phyloP scores from a whole-genome alignment of 2,888 invertebrate genomes.

The Hirtodrosophila trivittata region DNA sequence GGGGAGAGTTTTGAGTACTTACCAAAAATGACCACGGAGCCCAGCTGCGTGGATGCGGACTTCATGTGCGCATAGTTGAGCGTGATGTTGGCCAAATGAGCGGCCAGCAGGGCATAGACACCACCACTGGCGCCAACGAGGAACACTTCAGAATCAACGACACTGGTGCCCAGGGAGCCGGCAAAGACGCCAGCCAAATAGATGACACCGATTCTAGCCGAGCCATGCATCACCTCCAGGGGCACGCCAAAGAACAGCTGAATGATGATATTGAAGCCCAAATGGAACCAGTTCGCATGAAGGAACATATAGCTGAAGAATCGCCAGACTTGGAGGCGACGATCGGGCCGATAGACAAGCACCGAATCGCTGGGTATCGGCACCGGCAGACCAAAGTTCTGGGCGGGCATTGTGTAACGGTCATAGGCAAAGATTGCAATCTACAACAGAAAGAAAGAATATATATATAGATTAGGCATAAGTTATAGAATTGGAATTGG shows the following conservation, averaged over 20 bases:
- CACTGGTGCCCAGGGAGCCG: slow-evolving; percentile 92
- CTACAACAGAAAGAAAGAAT: slow-evolving; percentile 85
- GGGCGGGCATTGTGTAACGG: slow-evolving; percentile 86
- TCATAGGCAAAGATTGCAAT: slow-evolving; percentile 97
- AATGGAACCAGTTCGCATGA: slow-evolving; percentile 97
- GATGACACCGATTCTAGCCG: slow-evolving; percentile 92
- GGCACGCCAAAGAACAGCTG: slow-evolving; percentile 97
- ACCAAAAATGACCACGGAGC: slow-evolving; percentile 96
- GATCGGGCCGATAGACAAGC: slow-evolving; percentile 97
- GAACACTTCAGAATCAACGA: slow-evolving; percentile 96
- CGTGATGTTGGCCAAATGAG: slow-evolving; percentile 97
- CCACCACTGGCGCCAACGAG: slow-evolving; percentile 98
- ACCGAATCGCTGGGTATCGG: slow-evolving; percentile 96
- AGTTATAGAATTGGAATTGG: slow-evolving; percentile 2
- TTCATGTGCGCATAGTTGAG: slow-evolving; percentile 98
- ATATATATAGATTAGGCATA: background rate
- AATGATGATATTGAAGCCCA: slow-evolving; percentile 96
- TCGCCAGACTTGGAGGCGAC: slow-evolving; percentile 95
- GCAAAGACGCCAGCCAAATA: slow-evolving; percentile 97
- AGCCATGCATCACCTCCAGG: slow-evolving; percentile 98
- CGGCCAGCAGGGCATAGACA: slow-evolving; percentile 97
- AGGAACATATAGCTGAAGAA: slow-evolving; percentile 97
- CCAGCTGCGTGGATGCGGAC: slow-evolving; percentile 94
- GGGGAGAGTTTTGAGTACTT: slow-evolving; percentile 72
- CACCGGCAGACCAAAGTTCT: slow-evolving; percentile 92